Conservation (phyloP, 2,113 vertebrate genomes). For the Agapornis roseicollis region DNA sequence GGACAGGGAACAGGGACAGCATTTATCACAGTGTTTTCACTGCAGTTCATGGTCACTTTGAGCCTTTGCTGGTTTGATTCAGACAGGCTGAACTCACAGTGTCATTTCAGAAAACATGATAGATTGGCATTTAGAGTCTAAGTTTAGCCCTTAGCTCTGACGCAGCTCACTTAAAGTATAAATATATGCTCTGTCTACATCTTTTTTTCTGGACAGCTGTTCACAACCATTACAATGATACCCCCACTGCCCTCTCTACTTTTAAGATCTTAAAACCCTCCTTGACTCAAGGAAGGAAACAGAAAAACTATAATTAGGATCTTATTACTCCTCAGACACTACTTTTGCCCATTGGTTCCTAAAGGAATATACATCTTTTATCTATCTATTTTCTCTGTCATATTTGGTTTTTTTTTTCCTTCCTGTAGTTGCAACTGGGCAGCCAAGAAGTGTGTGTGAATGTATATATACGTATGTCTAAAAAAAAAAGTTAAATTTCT, state of each 20-base stretch:
- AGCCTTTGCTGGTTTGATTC: constrained; percentile 8
- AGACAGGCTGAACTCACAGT: not conserved
- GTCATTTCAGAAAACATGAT: not conserved
- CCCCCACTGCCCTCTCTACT: not conserved
- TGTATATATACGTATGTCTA: not conserved
- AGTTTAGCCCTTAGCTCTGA: constrained; percentile 50
- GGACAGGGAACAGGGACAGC: not conserved
- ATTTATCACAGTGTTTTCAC: not conserved
- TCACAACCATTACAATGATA: not conserved
- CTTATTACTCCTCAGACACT: not conserved
- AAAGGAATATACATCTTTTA: not conserved
- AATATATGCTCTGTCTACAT: constrained; percentile 41
- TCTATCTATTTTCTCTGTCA: not conserved
- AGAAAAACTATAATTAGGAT: not conserved
- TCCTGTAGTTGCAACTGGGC: not conserved
- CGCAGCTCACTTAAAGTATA: constrained; percentile 32
- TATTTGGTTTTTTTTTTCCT: not conserved
- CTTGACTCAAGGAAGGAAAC: not conserved
- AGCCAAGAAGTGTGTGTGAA: not conserved
- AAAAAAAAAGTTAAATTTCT: not conserved
- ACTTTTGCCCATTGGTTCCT: not conserved
- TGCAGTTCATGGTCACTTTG: not conserved
- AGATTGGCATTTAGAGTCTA: constrained; percentile 37
- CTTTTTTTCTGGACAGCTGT: constrained; percentile 10
- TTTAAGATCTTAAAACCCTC: not conserved